Conservation (phyloP, 1,140 invertebrate genomes). For the Octopus sinensis region DNA sequence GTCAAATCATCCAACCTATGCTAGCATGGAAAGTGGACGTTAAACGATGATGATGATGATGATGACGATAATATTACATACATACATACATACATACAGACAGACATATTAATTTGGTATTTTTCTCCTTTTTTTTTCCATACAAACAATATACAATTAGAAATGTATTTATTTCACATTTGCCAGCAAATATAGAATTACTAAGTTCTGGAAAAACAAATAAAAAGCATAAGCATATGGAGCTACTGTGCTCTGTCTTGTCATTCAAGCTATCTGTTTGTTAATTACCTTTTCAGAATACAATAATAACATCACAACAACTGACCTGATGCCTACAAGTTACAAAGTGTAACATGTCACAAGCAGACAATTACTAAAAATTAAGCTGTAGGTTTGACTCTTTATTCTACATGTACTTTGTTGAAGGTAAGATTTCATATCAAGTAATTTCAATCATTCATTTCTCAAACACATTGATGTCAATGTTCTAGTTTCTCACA, state of each 20-base stretch:
- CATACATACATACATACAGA: too few relatives aligned
- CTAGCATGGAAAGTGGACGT: too few relatives aligned
- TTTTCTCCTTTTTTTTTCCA: neutral
- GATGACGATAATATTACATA: too few relatives aligned
- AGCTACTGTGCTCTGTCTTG: neutral
- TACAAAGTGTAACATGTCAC: slow-evolving; percentile 1
- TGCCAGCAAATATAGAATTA: neutral
- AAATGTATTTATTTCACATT: slow-evolving; percentile 8
- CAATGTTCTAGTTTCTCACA: neutral
- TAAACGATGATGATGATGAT: too few relatives aligned
- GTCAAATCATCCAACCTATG: too few relatives aligned
- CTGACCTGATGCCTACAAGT: slow-evolving; percentile 1
- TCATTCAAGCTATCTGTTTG: neutral
- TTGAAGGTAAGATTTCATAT: neutral
- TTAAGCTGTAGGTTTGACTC: neutral
- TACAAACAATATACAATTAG: neutral
- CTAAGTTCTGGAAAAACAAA: slow-evolving; percentile 3
- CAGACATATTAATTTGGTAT: neutral
- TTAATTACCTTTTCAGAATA: neutral
- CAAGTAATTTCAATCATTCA: neutral
- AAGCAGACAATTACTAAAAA: neutral
- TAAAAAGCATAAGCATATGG: neutral
- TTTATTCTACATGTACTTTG: neutral
- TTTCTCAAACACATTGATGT: neutral
- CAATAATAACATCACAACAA: slow-evolving; percentile 4